Evolutionary conservation across 2,113 vertebrate genomes (phyloP), one percentile per base, ranked within the genome.

Genomic region (Solenodon paradoxus): DNA sequence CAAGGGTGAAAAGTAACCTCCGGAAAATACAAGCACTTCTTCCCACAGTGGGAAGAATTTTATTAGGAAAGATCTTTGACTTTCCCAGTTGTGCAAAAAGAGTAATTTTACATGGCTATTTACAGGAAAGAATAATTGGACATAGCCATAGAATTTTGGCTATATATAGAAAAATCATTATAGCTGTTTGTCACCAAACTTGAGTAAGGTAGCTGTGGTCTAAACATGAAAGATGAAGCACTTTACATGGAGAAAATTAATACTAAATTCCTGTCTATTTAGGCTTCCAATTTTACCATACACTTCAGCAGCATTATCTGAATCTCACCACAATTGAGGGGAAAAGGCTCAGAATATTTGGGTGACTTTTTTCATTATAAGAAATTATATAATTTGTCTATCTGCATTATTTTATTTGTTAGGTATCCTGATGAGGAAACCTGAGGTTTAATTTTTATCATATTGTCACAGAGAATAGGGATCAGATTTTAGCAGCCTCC

Each of bases 361-460:
- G 24, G 16, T 61, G 10, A 32, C 42, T 87, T 78, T 42, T 88
- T 68, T 94, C 53, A 81, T 63, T 26, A 72, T 71, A 89, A 94
- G 12, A 78, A 96, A 81, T 63, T 11, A 69, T n/a, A 64, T 1
- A 53, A 13, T 59, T 92, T 96, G 57, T 26, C 59, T 83, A 89
- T 69, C 51, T 89, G 19, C 35, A 5, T 79, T 72, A 84, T 38
- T 24, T 47, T 68, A 38, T 45, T 40, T 69, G 88, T 69, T 71
- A 91, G 78, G 32, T 51, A 90, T 84, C 88, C 45, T 81, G 28
- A 90, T 61, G 30, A 94, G 42, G 47, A 61, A 83, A 74, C 13
- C 9, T 6, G 26, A 95, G 20, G 20, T 94, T 88, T 92, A 68
- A 88, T 93, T 95, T 97, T 90, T 85, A 75, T 84, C 47, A 63